A percentile compares a stretch with the other conserved stretches of the same genome.
Conservation (phyloP, 2,797 vertebrate genomes). For the Acipenser transmontanus region DNA sequence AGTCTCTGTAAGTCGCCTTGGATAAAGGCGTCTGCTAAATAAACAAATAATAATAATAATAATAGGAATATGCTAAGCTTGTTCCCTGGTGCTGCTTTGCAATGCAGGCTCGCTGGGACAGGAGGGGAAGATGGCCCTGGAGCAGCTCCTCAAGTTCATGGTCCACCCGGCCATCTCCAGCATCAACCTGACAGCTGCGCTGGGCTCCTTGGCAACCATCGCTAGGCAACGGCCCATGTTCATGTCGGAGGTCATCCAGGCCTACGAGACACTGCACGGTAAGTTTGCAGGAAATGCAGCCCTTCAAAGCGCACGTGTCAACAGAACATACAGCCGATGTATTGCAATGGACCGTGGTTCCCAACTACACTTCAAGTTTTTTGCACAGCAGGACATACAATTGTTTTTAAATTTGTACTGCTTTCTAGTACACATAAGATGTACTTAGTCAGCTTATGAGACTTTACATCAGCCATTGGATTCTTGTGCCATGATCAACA, state of each 20-base stretch:
- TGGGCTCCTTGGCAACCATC: constrained; percentile 83
- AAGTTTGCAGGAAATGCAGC: constrained; percentile 24
- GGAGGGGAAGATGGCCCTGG: constrained; percentile 77
- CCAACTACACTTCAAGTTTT: no score
- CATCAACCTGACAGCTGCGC: constrained; percentile 87
- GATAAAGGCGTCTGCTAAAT: no score
- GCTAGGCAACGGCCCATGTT: constrained; percentile 92
- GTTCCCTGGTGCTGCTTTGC: background rate
- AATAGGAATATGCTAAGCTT: background rate
- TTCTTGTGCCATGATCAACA: no score
- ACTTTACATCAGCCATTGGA: no score
- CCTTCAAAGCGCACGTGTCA: background rate
- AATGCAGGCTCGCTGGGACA: constrained; percentile 67
- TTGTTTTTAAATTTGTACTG: no score
- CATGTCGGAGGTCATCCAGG: constrained; percentile 93
- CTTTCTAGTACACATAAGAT: no score
- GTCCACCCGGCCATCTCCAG: constrained; percentile 91
- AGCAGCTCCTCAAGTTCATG: constrained; percentile 91
- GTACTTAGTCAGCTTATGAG: no score
- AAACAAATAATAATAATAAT: no score
- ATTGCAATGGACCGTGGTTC: no score
- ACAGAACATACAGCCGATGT: background rate
- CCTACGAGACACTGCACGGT: constrained; percentile 89
- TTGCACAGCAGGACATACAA: no score
- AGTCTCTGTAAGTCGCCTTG: no score